Conservation (phyloP, 2,113 vertebrate genomes). For the Archilochus colubris region DNA sequence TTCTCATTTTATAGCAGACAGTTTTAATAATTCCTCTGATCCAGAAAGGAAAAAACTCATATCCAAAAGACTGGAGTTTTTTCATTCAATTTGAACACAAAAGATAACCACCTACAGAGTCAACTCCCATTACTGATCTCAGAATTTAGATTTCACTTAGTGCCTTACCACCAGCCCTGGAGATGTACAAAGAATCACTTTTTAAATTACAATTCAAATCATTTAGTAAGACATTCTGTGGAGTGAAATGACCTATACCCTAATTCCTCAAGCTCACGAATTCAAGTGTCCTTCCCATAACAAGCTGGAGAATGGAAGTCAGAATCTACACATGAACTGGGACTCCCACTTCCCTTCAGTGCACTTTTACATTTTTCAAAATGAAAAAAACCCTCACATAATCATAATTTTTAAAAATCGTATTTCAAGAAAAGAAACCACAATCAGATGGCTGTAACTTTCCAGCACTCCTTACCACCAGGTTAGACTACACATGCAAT, state of each 20-base stretch:
- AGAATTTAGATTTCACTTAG: neutral
- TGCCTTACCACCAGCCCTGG: neutral
- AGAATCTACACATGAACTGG: neutral
- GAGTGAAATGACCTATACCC: neutral
- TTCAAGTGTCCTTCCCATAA: neutral
- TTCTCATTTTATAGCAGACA: neutral
- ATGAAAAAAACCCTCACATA: accelerated
- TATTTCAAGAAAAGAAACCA: neutral
- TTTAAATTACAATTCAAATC: neutral
- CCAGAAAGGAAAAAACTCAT: neutral
- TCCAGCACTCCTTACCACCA: neutral
- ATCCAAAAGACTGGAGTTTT: neutral
- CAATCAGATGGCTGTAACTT: neutral
- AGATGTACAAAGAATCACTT: neutral
- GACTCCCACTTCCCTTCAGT: neutral
- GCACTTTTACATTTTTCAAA: neutral
- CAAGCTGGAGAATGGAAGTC: neutral
- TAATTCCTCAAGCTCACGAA: neutral
- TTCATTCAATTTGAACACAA: neutral
- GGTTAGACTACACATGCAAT: neutral
- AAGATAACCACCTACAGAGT: neutral
- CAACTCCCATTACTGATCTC: neutral
- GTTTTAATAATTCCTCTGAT: neutral
- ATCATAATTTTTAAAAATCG: neutral
- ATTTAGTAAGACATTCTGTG: neutral